Evolutionary conservation across 2,888 invertebrate genomes (phyloP).

Genomic region (Pyrocoelia pectoralis): DNA sequence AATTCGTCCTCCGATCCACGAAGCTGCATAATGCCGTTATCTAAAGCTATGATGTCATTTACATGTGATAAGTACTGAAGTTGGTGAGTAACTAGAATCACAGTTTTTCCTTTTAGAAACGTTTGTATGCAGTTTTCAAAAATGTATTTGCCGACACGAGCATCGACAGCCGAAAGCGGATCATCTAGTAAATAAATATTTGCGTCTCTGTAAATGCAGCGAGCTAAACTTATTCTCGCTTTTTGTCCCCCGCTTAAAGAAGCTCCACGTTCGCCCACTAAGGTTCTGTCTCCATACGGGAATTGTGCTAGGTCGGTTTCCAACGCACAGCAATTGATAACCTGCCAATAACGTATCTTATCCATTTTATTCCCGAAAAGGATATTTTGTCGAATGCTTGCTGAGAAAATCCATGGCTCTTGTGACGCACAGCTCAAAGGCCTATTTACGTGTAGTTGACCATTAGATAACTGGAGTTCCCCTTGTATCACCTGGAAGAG

Average conservation of each 20-base stretch:
- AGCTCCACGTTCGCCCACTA: constrained; percentile 76
- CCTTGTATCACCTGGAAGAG: constrained; percentile 54
- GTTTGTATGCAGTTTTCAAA: constrained; percentile 76
- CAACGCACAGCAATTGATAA: constrained; percentile 68
- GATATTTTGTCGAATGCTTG: constrained; percentile 72
- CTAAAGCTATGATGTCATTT: constrained; percentile 64
- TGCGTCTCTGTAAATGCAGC: constrained; percentile 80
- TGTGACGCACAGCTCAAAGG: constrained; percentile 60
- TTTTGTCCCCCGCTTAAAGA: constrained; percentile 83
- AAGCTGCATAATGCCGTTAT: constrained; percentile 58
- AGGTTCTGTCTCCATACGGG: constrained; percentile 63
- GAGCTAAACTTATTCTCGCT: constrained; percentile 79
- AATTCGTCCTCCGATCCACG: constrained; percentile 19
- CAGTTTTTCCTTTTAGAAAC: constrained; percentile 65
- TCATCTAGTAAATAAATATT: constrained; percentile 82
- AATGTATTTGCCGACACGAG: constrained; percentile 76
- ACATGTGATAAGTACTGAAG: constrained; percentile 68
- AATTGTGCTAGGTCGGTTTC: constrained; percentile 70
- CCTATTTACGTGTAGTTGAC: background rate
- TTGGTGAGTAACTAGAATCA: constrained; percentile 77
- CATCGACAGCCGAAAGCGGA: constrained; percentile 82
- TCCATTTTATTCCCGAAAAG: constrained; percentile 68
- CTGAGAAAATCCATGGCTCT: constrained; percentile 71
- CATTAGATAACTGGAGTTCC: background rate
- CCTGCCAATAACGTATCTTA: constrained; percentile 59